Evolutionary conservation across 2,797 vertebrate species (phyloP), one percentile per base, ranked within the genome.

Genomic region (Mus minutoides): DNA sequence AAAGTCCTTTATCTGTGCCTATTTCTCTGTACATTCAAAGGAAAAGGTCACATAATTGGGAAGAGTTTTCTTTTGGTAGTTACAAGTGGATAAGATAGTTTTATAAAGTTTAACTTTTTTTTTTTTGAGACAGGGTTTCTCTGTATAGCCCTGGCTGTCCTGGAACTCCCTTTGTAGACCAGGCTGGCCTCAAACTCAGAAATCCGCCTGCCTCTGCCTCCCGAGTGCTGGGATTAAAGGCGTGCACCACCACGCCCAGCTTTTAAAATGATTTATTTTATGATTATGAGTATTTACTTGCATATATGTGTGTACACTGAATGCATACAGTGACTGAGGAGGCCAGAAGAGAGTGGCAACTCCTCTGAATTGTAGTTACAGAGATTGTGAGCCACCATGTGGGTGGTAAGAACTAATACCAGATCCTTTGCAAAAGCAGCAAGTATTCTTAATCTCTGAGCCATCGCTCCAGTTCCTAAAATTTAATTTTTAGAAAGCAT

Each of bases 81-180:
- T 90, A 6, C 49, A 93, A 82, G 52, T 91, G 58, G 26, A 37
- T 90, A 76, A 75, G 85, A 62, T 58, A 80, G 29, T 76, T 89
- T 92, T 89, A 73, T 90, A 75, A 96, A 93, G 82, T 96, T 71
- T 76, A 90, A n/a, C 43, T 34, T n/a, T n/a, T n/a, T n/a, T n/a
- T n/a, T n/a, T n/a, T n/a, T n/a, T n/a, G n/a, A n/a, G n/a, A n/a
- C n/a, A n/a, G n/a, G n/a, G n/a, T n/a, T n/a, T n/a, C n/a, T n/a
- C n/a, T n/a, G n/a, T n/a, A n/a, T n/a, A n/a, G n/a, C n/a, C n/a
- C n/a, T n/a, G n/a, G n/a, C n/a, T n/a, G n/a, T n/a, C n/a, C n/a
- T n/a, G n/a, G n/a, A n/a, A n/a, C n/a, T n/a, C n/a, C n/a, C n/a
- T n/a, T n/a, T n/a, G n/a, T n/a, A n/a, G n/a, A n/a, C n/a, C n/a